Evolutionary conservation across 2,113 vertebrate species (phyloP), one percentile per base, ranked within the genome.

Genomic region (Campylorhamphus procurvoides): DNA sequence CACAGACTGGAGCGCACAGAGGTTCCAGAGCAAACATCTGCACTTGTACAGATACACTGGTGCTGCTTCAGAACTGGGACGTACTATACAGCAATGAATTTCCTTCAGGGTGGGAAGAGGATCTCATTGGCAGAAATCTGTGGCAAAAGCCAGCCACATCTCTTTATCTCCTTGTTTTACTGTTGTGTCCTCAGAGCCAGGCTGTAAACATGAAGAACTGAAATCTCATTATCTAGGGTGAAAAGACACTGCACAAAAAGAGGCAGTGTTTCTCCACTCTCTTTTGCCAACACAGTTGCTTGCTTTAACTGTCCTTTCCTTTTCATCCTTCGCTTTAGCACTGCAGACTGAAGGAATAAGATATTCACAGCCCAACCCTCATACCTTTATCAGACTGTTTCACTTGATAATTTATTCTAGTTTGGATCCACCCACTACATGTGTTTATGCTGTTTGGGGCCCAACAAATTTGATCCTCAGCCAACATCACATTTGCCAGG

Each of bases 21-120:
- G 23, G 63, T 52, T 52, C 58, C 58, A 73, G 46, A 64, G 50
- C 40, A 73, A 75, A 75, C 10, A 33, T 50, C 58, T 66, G 7
- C 25, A 6, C 15, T 31, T 55, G 23, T 4, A 10, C 25, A 12
- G 2, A 1, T 37, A 49, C 31, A 59, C 8, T 0, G 0, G 7
- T 2, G 1, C 25, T 74, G 10, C n/a, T 90, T 85, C 39, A 58
- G 46, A 55, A 31, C 10, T 42, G 42, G n/a, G 55, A 67, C 24
- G 39, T 47, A 33, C 9, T 55, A 6, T 7, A 33, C 1, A 4
- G 14, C 42, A 56, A 14, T 35, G 29, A 25, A n/a, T 62, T 91
- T 76, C 24, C 78, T 79, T 71, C 50, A 29, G 46, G 15, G 18
- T 20, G 14, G 27, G 35, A 80, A 8, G 8, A 83, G 18, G 3